A percentile compares a stretch with the other conserved stretches of the same genome.
Conservation (phyloP, 2,888 invertebrate genomes). For the Tanypteryx hageni region DNA sequence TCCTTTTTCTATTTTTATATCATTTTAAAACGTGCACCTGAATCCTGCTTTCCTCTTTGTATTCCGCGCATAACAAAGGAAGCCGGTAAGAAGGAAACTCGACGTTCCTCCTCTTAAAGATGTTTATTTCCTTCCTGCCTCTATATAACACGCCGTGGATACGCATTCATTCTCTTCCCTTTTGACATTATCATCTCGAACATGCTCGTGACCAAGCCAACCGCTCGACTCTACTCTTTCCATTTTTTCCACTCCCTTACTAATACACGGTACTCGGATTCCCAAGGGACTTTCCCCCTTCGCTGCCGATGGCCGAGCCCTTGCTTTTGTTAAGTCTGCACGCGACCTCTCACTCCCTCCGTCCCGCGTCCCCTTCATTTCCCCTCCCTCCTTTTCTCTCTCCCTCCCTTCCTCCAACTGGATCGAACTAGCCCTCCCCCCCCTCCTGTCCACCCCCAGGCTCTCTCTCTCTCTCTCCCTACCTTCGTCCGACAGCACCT, state of each 20-base stretch:
- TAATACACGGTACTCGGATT: background rate
- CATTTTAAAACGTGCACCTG: no score
- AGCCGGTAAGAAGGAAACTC: background rate
- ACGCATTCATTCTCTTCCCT: constrained; percentile 55
- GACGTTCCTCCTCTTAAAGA: background rate
- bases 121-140: background rate
- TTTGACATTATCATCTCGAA: constrained; percentile 53
- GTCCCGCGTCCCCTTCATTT: no score
- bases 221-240: constrained; percentile 4
- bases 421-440: background rate
- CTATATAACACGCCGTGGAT: constrained; percentile 11
- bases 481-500: background rate
- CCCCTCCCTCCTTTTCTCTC: constrained; percentile 30
- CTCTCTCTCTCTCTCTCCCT: constrained; percentile 27
- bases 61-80: background rate
- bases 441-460: background rate
- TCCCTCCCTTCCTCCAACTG: background rate
- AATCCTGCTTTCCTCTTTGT: no score
- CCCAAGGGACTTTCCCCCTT: constrained; percentile 20
- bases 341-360: constrained; percentile 54
- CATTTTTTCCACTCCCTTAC: background rate
- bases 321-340: constrained; percentile 42
- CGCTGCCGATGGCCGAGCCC: background rate
- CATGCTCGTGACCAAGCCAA: constrained; percentile 37
- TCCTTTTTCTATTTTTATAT: no score